phyloP scores from a whole-genome alignment of 1,140 invertebrate species.

The Sarcophaga peregrina region DNA sequence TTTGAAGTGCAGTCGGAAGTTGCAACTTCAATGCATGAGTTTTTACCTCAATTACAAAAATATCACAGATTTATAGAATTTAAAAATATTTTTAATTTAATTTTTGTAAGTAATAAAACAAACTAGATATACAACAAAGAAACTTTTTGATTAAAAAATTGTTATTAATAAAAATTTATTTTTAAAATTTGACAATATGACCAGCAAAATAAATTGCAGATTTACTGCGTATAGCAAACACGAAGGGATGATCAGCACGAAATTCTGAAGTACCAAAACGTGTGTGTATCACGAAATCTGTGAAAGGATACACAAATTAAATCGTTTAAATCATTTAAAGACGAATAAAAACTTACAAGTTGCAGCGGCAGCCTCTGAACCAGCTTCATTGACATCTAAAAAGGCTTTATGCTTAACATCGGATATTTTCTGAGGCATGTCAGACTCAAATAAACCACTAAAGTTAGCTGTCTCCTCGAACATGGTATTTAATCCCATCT shows the following conservation, averaged over 20 bases:
- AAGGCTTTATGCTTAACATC: constrained; percentile 79
- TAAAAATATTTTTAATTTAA: too few species aligned
- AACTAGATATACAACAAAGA: too few species aligned
- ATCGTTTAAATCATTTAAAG: neutral
- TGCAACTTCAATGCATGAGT: too few species aligned
- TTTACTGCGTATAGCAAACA: constrained; percentile 55
- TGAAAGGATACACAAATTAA: neutral
- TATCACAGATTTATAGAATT: too few species aligned
- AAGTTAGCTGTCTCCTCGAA: constrained; percentile 73
- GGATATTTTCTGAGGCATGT: constrained; percentile 57
- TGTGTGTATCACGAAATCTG: too few species aligned
- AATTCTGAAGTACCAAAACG: too few species aligned
- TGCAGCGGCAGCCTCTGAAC: constrained; percentile 81
- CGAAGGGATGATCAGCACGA: constrained; percentile 61
- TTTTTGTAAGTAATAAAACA: too few species aligned
- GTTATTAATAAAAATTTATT: too few species aligned
- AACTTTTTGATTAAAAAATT: too few species aligned
- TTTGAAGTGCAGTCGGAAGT: too few species aligned
- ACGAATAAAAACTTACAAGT: constrained; percentile 69
- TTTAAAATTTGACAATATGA: constrained; percentile 49
- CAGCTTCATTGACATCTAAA: constrained; percentile 81
- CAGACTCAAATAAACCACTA: constrained; percentile 70
- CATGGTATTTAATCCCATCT: constrained; percentile 72
- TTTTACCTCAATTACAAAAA: too few species aligned
- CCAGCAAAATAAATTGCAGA: constrained; percentile 58